These are phyloP conservation scores for Platygyra sinensis DNA, from an alignment of 64 coral and sea anemone genomes.

Conservation along the genomic window DNA sequence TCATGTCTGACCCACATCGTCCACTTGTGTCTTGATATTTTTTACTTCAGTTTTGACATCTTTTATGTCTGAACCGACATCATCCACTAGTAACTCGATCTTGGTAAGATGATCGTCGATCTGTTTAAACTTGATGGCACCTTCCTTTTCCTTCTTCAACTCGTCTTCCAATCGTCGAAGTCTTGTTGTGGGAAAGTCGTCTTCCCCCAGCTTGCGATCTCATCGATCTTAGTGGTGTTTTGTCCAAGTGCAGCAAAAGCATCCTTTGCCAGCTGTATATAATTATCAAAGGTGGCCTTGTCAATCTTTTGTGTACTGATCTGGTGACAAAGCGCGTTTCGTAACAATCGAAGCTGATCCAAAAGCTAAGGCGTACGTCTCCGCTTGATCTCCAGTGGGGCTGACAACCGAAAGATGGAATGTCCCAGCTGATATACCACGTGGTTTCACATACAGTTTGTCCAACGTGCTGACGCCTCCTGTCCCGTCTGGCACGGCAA, in stretches of 20 bases:
- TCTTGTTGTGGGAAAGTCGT: slow-evolving; percentile 36
- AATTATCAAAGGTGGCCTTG: slow-evolving; percentile 2
- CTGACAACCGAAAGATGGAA: slow-evolving; percentile 6
- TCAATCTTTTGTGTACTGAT: slow-evolving; percentile 11
- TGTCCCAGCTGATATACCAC: not conserved
- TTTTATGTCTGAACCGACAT: not conserved
- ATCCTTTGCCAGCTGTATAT: not conserved
- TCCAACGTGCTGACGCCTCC: not conserved
- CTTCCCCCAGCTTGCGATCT: slow-evolving; percentile 19
- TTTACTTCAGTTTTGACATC: not conserved
- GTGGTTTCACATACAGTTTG: slow-evolving; percentile 27
- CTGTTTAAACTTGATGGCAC: no score
- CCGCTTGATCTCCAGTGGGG: not conserved
- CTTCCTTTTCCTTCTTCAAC: no score
- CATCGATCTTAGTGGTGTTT: not conserved
- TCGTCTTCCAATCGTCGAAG: no score
- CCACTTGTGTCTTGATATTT: not conserved
- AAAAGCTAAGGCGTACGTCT: slow-evolving; percentile 41
- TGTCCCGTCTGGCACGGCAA: slow-evolving; percentile 5
- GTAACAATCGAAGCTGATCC: slow-evolving; percentile 36
- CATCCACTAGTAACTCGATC: no score
- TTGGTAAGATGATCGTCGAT: no score
- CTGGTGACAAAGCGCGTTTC: slow-evolving; percentile 18
- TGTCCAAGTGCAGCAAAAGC: slow-evolving; percentile 21
- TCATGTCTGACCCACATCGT: not conserved